Conservation (phyloP, 2,888 invertebrate genomes). For the Melinopterus prodromus region DNA sequence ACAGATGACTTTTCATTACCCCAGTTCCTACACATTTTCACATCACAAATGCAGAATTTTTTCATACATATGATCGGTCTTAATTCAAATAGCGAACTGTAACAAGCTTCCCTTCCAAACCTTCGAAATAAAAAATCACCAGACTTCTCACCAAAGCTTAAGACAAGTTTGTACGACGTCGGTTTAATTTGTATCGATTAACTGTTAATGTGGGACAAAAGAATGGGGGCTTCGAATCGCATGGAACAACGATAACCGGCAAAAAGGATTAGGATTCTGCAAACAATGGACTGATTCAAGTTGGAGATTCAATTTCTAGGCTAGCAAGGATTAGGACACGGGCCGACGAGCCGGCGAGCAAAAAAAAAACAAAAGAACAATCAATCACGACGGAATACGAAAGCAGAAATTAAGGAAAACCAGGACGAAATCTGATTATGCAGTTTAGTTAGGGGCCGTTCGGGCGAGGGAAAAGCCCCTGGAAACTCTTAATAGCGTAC, state of each 20-base stretch:
- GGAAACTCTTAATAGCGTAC: background rate
- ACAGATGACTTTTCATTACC: background rate
- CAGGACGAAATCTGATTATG: background rate
- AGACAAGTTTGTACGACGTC: background rate
- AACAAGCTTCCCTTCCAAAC: no score
- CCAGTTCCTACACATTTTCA: background rate
- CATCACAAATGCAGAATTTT: no score
- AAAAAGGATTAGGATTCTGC: conserved; percentile 9
- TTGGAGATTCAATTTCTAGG: conserved; percentile 17
- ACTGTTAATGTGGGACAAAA: background rate
- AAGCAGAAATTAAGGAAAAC: background rate
- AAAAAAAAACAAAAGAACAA: background rate
- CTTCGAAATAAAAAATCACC: no score
- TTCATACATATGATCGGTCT: no score
- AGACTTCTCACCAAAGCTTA: no score
- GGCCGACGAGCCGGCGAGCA: background rate
- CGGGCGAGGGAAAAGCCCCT: background rate
- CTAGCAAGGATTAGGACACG: conserved; percentile 4
- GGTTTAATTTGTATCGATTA: background rate
- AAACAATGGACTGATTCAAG: conserved; percentile 17
- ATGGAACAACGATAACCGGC: background rate
- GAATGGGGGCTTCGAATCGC: background rate
- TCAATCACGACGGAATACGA: conserved; percentile 4
- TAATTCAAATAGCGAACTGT: no score
- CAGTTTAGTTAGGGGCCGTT: background rate